Evolutionary conservation across 2,113 vertebrate genomes (phyloP).

Genomic region (Sinocyclocheilus maitianheensis): DNA sequence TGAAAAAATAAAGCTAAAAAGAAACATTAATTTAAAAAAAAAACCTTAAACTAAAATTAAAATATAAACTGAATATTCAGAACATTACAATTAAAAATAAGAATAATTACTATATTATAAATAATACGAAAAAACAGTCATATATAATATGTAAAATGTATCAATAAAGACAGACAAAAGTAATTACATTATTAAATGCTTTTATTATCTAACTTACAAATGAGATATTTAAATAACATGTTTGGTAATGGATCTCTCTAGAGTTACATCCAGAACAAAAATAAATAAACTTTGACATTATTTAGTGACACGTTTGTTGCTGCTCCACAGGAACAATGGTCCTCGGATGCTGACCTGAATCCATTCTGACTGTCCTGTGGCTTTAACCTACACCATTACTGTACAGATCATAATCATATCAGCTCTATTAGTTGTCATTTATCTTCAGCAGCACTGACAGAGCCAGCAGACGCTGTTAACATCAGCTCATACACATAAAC

Average conservation of each 20-base stretch:
- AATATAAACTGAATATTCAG: not conserved
- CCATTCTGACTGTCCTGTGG: not conserved
- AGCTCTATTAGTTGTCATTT: not conserved
- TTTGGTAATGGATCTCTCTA: not conserved
- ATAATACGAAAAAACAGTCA: not conserved
- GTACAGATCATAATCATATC: not conserved
- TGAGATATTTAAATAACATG: not conserved
- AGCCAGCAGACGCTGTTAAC: not conserved
- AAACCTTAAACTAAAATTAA: not conserved
- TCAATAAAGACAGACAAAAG: slow-evolving; percentile 2
- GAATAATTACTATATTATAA: not conserved
- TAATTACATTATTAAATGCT: not conserved
- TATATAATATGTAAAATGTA: not conserved
- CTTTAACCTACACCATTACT: not conserved
- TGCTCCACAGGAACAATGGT: not conserved
- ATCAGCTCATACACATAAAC: not conserved
- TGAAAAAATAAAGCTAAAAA: not conserved
- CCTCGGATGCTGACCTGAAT: not conserved
- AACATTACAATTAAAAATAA: not conserved
- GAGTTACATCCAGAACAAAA: not conserved
- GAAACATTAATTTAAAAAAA: too few relatives aligned
- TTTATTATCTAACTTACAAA: not conserved
- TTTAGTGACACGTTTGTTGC: not conserved
- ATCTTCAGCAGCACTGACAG: not conserved
- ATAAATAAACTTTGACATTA: not conserved